Base-by-base conservation (phyloP, 2,113 vertebrate species). In the Percopsis transmontana region DNA sequence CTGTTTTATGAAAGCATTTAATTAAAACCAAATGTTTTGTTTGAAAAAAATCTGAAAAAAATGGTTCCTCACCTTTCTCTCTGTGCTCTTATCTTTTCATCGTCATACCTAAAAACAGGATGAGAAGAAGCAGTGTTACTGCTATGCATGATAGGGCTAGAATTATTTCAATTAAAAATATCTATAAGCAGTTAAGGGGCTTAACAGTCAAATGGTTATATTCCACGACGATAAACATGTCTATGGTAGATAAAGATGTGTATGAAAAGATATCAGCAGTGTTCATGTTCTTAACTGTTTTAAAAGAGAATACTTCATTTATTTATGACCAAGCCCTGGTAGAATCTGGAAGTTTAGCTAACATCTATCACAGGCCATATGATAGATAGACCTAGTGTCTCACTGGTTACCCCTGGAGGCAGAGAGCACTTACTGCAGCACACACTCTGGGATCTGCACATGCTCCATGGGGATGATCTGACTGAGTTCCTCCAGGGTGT, bases 391-490 rank as follows among this genome's bases (percentile, higher is more conserved):
- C 41, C 18, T 1, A 21, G 48, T 51, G 47, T 76, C 44, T 57
- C 55, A 33, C 18, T 33, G 58, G 60, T 24, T 74, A 58, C 84
- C 60, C 81, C 20, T 74, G 71, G 67, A 77, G 90, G 70, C 41
- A 1, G 7, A 21, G 14, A 51, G 1, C 56, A 95, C 97, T 95
- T 82, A 99, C 97, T 96, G 96, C 41, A 94, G 77, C 77, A 98
- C 92, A 0, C 95, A 96, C 52, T 97, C 96, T 0, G 96, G 97
- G 67, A 98, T 96, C 91, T 97, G 95, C 64, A 98, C 95, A 0
- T 98, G 96, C 65, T 96, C 95, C 96, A 98, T 97, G 12, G 97
- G 97, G 75, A 98, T 95, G 2, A 94, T 93, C 2, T 93, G 93
- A 38, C 93, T 90, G 66, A 99, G 85, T 0, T 98, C 96, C 60